Evolutionary conservation across 1,140 invertebrate genomes (phyloP).

Genomic region (Charaxes varanes): DNA sequence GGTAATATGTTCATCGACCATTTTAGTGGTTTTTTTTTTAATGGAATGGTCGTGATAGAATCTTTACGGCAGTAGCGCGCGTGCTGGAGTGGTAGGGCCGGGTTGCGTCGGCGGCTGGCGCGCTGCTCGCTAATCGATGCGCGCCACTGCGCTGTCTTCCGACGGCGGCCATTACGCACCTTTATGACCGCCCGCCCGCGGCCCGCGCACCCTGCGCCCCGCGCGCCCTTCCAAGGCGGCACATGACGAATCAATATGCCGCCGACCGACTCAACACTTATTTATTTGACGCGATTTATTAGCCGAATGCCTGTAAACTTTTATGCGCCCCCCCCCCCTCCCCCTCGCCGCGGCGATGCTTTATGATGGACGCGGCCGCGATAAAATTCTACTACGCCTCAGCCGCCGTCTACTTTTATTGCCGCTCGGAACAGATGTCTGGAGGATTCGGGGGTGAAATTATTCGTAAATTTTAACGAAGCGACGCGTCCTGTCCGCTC

Average conservation of each 20-base stretch:
- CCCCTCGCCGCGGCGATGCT: conserved; percentile 42
- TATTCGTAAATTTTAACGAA: conserved; percentile 41
- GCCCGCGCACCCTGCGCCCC: conserved; percentile 33
- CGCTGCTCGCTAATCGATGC: conserved; percentile 64
- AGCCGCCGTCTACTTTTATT: conserved; percentile 57
- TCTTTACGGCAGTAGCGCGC: too few species aligned
- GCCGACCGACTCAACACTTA: conserved; percentile 71
- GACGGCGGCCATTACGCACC: conserved; percentile 69
- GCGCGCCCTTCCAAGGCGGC: conserved; percentile 57
- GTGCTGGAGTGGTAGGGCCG: too few species aligned
- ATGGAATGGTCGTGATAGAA: too few species aligned
- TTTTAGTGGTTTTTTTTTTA: too few species aligned
- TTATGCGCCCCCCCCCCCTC: conserved; percentile 54
- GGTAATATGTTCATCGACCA: too few species aligned
- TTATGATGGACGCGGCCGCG: conserved; percentile 61
- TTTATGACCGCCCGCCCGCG: conserved; percentile 57
- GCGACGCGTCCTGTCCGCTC: conserved; percentile 31
- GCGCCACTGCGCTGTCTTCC: conserved; percentile 70
- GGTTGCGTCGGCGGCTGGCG: conserved; percentile 65
- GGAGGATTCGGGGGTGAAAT: conserved; percentile 32
- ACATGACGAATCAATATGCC: conserved; percentile 74
- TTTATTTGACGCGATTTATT: conserved; percentile 73
- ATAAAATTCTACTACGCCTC: conserved; percentile 65
- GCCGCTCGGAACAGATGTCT: conserved; percentile 58
- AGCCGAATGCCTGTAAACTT: conserved; percentile 70